Evolutionary conservation across 2,113 vertebrate species (phyloP).

Genomic region (Clarias magur): DNA sequence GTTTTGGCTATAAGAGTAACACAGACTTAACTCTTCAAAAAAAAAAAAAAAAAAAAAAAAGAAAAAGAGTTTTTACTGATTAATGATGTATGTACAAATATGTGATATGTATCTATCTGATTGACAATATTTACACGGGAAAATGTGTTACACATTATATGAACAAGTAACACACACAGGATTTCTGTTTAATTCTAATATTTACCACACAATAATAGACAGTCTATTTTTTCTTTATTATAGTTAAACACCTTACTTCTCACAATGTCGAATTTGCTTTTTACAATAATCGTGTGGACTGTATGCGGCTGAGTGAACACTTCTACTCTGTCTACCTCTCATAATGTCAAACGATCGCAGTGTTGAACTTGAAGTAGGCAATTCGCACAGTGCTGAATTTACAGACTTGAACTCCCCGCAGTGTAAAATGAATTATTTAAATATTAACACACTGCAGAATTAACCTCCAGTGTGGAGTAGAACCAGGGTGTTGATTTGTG

Average conservation of each 20-base stretch:
- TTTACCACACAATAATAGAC: background rate
- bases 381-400: background rate
- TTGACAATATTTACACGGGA: background rate
- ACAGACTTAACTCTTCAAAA: conserved; percentile 31
- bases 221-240: background rate
- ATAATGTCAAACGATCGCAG: too few relatives aligned
- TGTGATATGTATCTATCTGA: background rate
- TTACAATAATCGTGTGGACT: background rate
- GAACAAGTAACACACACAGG: background rate
- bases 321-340: background rate
- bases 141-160: background rate
- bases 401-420: background rate
- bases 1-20: conserved; percentile 74
- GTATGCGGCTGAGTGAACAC: background rate
- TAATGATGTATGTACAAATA: background rate
- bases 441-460: background rate
- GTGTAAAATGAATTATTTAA: background rate
- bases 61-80: background rate
- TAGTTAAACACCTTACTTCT: background rate
- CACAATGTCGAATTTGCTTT: background rate
- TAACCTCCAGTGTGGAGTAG: background rate
- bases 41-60: too few relatives aligned
- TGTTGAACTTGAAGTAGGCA: background rate
- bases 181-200: background rate
- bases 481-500: background rate